Evolutionary conservation across 2,888 invertebrate species (phyloP).

Genomic region (Sinhomidia bicolor): DNA sequence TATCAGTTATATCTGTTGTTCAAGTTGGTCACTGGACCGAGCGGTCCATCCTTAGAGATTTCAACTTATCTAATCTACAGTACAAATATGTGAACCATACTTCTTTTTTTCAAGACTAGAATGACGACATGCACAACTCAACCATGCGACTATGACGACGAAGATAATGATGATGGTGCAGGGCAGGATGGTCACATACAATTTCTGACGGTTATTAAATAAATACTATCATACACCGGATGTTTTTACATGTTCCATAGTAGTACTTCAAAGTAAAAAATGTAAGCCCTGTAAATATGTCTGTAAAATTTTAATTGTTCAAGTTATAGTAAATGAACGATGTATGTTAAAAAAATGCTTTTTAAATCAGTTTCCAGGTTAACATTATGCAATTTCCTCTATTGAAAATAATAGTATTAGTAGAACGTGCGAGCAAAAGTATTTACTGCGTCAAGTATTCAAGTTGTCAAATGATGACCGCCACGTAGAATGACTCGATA

Average conservation of each 20-base stretch:
- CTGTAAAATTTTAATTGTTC: no score
- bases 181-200: background rate
- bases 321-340: no score
- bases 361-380: no score
- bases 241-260: no score
- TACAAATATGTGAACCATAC: background rate
- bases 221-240: background rate
- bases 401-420: background rate
- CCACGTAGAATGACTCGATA: constrained; percentile 14
- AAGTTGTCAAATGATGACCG: constrained; percentile 5
- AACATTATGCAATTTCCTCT: no score
- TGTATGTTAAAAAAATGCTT: background rate
- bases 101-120: background rate
- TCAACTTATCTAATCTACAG: constrained; percentile 16
- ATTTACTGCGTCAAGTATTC: background rate
- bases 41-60: constrained; percentile 36
- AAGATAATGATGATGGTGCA: background rate
- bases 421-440: background rate
- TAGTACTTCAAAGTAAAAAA: background rate
- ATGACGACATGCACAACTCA: constrained; percentile 14
- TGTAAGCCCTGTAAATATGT: background rate
- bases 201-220: background rate
- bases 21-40: background rate
- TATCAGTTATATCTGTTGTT: no score
- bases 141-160: constrained; percentile 33